Conservation (phyloP, 2,113 vertebrate species). For the Gulo gulo region DNA sequence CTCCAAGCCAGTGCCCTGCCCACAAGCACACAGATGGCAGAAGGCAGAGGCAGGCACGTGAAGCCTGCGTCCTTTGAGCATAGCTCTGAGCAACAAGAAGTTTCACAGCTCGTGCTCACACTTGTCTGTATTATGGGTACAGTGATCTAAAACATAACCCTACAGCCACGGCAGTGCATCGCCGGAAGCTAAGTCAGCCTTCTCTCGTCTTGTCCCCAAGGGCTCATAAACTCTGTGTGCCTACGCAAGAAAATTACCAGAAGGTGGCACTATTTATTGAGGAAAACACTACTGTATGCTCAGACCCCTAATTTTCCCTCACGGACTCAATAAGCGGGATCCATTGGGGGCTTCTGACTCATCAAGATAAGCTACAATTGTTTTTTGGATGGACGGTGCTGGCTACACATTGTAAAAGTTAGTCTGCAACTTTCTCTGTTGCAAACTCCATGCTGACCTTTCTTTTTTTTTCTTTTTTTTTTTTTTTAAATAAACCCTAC, state of each 20-base stretch:
- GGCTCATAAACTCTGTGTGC: not conserved
- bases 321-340: not conserved
- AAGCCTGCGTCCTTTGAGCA: not conserved
- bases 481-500: not conserved
- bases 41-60: not conserved
- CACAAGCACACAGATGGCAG: not conserved
- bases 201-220: not conserved
- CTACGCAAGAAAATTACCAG: conserved; percentile 41
- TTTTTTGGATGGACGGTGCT: not conserved
- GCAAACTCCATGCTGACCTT: not conserved
- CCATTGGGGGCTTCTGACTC: not conserved
- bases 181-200: not conserved
- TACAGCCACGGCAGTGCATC: not conserved
- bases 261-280: conserved; percentile 61
- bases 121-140: not conserved
- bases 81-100: not conserved
- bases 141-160: not conserved
- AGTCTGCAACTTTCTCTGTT: not conserved
- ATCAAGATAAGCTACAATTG: not conserved
- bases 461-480: not conserved
- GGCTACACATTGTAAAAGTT: not conserved
- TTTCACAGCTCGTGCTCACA: not conserved
- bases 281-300: not conserved
- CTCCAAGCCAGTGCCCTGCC: not conserved
- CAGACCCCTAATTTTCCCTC: not conserved